Evolutionary conservation across 2,113 vertebrate genomes (phyloP), one percentile per base, ranked within the genome.

Genomic region (Vimba vimba): DNA sequence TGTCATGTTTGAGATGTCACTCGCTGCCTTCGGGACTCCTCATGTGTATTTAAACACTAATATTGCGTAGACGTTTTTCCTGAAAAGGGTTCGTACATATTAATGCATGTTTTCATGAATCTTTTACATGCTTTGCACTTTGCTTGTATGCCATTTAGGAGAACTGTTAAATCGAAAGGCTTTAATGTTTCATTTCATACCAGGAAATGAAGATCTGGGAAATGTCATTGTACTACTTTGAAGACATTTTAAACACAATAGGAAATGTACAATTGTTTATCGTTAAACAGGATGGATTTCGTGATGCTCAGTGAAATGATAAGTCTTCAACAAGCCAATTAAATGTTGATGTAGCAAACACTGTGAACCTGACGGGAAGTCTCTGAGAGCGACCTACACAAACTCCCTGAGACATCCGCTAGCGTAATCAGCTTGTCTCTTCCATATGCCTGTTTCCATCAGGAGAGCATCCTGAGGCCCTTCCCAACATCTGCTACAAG

Each of bases 371-470:
- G 3, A 45, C 0, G 39, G 23, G 23, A 75, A 17, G n/a, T 75
- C 73, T 75, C 36, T 6, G 10, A 47, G 36, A 50, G 13, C 17
- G 57, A 45, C 59, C 21, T 11, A 60, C 52, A 25, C 74, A 57
- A 68, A 71, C 69, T 55, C 77, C 59, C 82, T 11, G 19, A 36
- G 50, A 36, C 79, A 66, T 79, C 43, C 75, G 19, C 33, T 55
- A 73, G 52, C 43, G 55, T 79, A 74, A 87, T 80, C 36, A 47
- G 47, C 33, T 21, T 77, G 77, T 69, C 45, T 57, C 25, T 36
- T 80, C 68, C 80, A 86, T 80, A 84, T 55, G 89, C 76, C 60
- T 55, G 69, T 57, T 55, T 71, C 27, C 47, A 87, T 62, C 86
- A 86, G 47, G 69, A 71, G 23, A 79, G 60, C 75, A 74, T 87